Percentiles rank a stretch among this genome's conserved stretches.
Conservation (phyloP, 2,797 vertebrate genomes). For the Streptopelia turtur region DNA sequence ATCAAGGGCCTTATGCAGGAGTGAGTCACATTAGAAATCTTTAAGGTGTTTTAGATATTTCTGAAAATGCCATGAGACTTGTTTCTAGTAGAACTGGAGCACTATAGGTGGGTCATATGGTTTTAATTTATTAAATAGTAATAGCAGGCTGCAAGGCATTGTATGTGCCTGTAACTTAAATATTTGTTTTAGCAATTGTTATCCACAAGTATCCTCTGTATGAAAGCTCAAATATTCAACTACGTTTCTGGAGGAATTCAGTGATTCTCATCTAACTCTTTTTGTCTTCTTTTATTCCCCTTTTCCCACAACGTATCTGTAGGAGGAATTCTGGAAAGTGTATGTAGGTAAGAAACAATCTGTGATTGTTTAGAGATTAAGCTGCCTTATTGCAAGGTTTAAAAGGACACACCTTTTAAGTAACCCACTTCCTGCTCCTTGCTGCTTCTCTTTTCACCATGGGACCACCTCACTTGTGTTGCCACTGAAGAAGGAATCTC, state of each 20-base stretch:
- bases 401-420: not conserved
- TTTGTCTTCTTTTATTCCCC: constrained; percentile 21
- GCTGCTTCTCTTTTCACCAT: not conserved
- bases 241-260: not conserved
- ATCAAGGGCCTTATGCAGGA: not conserved
- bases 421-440: not conserved
- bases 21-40: not conserved
- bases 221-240: not conserved
- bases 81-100: not conserved
- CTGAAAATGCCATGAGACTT: not conserved
- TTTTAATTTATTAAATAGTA: not conserved
- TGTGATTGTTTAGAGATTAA: not conserved
- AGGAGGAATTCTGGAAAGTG: constrained; percentile 89
- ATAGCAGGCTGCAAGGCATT: not conserved
- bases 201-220: not conserved
- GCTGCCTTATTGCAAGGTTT: not conserved
- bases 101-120: not conserved
- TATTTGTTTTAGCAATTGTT: not conserved
- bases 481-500: not conserved
- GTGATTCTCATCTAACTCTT: not conserved
- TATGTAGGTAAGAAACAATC: constrained; percentile 85
- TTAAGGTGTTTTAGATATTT: not conserved
- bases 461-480: not conserved
- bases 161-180: not conserved
- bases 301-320: not conserved